phyloP scores from a whole-genome alignment of 2,113 vertebrate species.

The Hippocampus comes region DNA sequence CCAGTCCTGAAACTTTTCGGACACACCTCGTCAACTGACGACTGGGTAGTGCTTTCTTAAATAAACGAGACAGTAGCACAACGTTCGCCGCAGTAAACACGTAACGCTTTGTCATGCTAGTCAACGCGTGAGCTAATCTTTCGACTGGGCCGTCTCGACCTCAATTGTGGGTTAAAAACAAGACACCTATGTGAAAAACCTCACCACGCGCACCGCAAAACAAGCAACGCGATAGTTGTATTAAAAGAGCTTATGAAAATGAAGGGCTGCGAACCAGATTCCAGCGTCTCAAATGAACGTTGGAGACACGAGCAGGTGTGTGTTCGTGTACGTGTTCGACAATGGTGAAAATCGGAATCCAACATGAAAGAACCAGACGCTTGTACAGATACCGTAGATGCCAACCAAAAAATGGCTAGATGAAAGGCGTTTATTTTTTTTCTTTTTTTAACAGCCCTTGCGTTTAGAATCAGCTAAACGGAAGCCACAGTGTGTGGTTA shows the following conservation, averaged over 20 bases:
- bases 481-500: background rate
- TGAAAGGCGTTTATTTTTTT: background rate
- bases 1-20: too few species aligned
- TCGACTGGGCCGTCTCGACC: slow-evolving; percentile 1
- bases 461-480: background rate
- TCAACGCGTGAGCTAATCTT: slow-evolving; percentile 8
- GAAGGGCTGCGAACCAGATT: background rate
- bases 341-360: background rate
- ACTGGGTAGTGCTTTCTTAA: background rate
- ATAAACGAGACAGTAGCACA: background rate
- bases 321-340: background rate
- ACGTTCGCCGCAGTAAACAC: slow-evolving; percentile 5
- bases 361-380: slow-evolving; percentile 18
- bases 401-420: background rate
- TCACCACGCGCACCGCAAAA: background rate
- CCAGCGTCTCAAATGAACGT: accelerated
- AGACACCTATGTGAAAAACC: background rate
- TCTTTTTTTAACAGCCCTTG: background rate
- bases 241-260: background rate
- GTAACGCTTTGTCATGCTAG: slow-evolving; percentile 37
- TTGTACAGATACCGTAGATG: slow-evolving; percentile 5
- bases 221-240: background rate
- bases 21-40: background rate
- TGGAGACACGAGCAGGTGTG: too few species aligned
- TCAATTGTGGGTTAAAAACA: background rate